phyloP scores from a whole-genome alignment of 2,797 vertebrate genomes.

The Melanitta fusca region DNA sequence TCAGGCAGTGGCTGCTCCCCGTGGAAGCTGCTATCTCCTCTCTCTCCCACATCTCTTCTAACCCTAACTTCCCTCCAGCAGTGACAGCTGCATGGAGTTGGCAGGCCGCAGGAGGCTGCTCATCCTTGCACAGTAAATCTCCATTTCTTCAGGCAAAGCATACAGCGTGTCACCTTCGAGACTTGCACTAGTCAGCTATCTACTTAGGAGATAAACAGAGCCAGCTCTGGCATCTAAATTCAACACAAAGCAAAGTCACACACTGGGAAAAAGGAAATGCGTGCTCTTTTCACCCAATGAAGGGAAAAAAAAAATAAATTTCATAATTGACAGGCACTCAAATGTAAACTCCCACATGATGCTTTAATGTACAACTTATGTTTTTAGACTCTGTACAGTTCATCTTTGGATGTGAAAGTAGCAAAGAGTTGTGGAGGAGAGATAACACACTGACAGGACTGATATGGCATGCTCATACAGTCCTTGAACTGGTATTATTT shows the following conservation, averaged over 20 bases:
- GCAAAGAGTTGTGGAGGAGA: no score
- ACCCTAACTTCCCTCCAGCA: not conserved
- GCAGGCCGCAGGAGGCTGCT: not conserved
- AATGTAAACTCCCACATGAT: no score
- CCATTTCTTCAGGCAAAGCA: not conserved
- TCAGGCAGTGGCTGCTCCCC: not conserved
- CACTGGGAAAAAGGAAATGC: not conserved
- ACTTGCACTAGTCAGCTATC: conserved; percentile 26
- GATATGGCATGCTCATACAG: no score
- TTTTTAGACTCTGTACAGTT: no score
- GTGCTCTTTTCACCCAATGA: not conserved
- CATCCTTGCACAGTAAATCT: not conserved
- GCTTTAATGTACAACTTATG: no score
- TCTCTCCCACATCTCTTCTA: not conserved
- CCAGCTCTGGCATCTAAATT: not conserved
- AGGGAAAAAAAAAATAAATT: not conserved
- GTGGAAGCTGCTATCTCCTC: not conserved
- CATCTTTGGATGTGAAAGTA: no score
- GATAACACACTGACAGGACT: no score
- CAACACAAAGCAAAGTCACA: not conserved
- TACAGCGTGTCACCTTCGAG: not conserved
- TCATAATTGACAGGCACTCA: not conserved
- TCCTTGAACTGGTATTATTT: no score
- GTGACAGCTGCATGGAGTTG: not conserved
- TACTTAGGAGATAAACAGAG: not conserved